A percentile compares a stretch with the other conserved stretches of the same genome.
Evolutionary conservation across 2,797 vertebrate genomes (phyloP).

Genomic region (Poeciliopsis paucimaculata): DNA sequence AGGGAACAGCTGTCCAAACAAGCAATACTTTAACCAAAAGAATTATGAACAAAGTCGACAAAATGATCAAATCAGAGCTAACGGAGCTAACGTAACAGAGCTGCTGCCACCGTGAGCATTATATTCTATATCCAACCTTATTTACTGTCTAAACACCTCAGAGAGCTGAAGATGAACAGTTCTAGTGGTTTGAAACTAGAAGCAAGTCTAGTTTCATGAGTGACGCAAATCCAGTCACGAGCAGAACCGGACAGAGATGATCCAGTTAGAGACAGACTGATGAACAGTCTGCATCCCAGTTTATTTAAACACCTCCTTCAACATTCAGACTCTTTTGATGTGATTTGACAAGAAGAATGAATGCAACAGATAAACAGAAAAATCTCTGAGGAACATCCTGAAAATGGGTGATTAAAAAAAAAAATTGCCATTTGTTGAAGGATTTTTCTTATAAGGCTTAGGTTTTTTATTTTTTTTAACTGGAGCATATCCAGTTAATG

Average conservation of each 20-base stretch:
- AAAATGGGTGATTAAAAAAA: background rate
- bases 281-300: constrained; percentile 30
- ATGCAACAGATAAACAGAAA: background rate
- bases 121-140: too few relatives aligned
- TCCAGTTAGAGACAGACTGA: constrained; percentile 15
- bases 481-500: background rate
- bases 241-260: background rate
- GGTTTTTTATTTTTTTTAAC: background rate
- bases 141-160: too few relatives aligned
- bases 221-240: too few relatives aligned
- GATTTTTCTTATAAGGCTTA: background rate
- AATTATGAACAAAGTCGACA: too few relatives aligned
- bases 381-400: background rate
- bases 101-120: too few relatives aligned
- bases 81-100: too few relatives aligned
- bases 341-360: background rate
- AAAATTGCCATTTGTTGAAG: background rate
- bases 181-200: too few relatives aligned
- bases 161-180: too few relatives aligned
- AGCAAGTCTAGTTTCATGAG: too few relatives aligned
- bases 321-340: constrained; percentile 1
- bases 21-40: too few relatives aligned
- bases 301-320: constrained; percentile 15
- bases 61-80: too few relatives aligned
- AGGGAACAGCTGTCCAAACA: too few relatives aligned